Conservation (phyloP, 1,140 invertebrate genomes). For the Kradibia gibbosae region DNA sequence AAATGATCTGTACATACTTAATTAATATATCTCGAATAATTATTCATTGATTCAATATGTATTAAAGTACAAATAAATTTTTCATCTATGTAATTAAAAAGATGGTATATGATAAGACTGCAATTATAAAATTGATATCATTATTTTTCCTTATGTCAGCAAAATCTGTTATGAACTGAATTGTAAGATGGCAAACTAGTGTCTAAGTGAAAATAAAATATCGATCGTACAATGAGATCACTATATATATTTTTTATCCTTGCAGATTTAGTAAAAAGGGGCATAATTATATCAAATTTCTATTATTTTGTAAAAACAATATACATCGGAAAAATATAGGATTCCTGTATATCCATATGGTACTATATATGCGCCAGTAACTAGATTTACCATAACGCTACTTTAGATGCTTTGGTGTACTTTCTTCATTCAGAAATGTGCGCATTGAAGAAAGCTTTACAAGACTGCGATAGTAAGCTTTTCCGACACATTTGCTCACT, state of each 20-base stretch:
- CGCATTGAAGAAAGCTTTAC: slow-evolving; percentile 1
- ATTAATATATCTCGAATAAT: too few relatives aligned
- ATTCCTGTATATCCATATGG: not conserved
- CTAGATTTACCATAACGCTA: not conserved
- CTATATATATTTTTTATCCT: not conserved
- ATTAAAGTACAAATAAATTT: too few relatives aligned
- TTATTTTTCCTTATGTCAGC: too few relatives aligned
- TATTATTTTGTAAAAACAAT: not conserved
- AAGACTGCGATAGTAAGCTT: not conserved
- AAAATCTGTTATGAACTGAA: too few relatives aligned
- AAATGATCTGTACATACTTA: too few relatives aligned
- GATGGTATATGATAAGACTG: too few relatives aligned
- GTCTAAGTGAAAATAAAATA: too few relatives aligned
- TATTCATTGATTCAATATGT: too few relatives aligned
- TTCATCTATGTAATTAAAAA: too few relatives aligned
- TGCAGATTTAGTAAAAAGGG: not conserved
- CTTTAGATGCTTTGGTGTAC: not conserved
- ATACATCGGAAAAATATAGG: not conserved
- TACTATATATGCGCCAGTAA: not conserved
- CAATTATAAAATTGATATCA: too few relatives aligned
- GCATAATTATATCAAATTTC: not conserved
- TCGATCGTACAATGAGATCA: not conserved
- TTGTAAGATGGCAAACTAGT: too few relatives aligned
- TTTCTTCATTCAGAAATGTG: slow-evolving; percentile 3
- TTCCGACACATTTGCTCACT: slow-evolving; percentile 27